Evolutionary conservation across 2,888 invertebrate genomes (phyloP).

Genomic region (Clepsis dumicolana): DNA sequence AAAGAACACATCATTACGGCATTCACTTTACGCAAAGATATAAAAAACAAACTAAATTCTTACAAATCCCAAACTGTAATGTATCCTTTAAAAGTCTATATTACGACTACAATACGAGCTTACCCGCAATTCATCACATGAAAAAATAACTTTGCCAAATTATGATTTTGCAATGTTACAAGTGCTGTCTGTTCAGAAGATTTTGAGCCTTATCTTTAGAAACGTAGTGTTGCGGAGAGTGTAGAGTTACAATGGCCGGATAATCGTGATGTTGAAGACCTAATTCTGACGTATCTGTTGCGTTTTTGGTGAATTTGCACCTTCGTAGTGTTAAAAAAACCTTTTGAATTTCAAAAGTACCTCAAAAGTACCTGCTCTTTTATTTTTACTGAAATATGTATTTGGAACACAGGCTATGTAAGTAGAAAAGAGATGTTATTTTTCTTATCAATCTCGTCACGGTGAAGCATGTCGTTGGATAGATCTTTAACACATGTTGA

Average conservation of each 20-base stretch:
- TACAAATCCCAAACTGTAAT: neutral
- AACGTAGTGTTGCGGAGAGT: neutral
- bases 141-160: neutral
- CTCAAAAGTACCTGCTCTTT: too few species aligned
- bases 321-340: neutral
- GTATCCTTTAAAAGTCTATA: neutral
- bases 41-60: too few species aligned
- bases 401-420: too few species aligned
- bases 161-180: neutral
- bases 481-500: too few species aligned
- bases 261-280: slow-evolving; percentile 32
- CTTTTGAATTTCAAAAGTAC: neutral
- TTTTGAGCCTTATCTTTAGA: neutral
- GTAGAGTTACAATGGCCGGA: neutral
- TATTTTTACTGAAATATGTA: too few species aligned
- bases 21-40: slow-evolving; percentile 3
- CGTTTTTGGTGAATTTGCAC: neutral
- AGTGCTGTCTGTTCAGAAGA: neutral
- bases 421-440: too few species aligned
- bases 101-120: neutral
- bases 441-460: too few species aligned
- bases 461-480: too few species aligned
- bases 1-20: slow-evolving; percentile 11
- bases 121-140: neutral
- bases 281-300: slow-evolving; percentile 25